Conservation (phyloP, 2,888 invertebrate genomes). For the Volucella zonaria region DNA sequence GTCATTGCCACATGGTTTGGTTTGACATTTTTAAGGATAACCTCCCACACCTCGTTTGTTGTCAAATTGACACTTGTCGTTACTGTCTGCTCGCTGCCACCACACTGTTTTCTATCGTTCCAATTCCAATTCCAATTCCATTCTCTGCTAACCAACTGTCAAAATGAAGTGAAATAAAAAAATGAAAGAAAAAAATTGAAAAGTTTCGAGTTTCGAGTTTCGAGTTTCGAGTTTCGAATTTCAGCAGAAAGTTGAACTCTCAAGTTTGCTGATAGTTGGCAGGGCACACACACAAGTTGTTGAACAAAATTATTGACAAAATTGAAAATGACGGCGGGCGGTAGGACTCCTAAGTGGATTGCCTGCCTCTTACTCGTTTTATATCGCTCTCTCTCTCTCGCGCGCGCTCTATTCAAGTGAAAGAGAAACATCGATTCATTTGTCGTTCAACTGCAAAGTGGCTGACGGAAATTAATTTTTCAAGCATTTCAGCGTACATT, state of each 20-base stretch:
- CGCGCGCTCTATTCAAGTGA: too few species aligned
- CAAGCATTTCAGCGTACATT: slow-evolving; percentile 12
- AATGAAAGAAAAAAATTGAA: background rate
- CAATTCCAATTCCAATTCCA: background rate
- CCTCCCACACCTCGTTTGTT: slow-evolving; percentile 48
- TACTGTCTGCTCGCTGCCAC: slow-evolving; percentile 13
- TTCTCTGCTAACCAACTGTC: slow-evolving; percentile 7
- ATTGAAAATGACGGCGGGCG: slow-evolving; percentile 34
- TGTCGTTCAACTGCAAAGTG: slow-evolving; percentile 43
- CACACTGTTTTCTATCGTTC: background rate
- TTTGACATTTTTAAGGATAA: slow-evolving; percentile 11
- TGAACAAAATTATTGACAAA: slow-evolving; percentile 61
- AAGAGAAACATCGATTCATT: slow-evolving; percentile 5
- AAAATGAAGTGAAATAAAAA: slow-evolving; percentile 16
- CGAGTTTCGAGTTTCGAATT: slow-evolving; percentile 32
- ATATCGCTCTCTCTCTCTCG: too few species aligned
- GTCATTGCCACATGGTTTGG: slow-evolving; percentile 23
- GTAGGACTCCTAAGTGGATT: slow-evolving; percentile 1
- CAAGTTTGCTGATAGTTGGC: slow-evolving; percentile 37
- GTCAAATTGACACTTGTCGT: slow-evolving; percentile 46
- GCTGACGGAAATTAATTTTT: slow-evolving; percentile 34
- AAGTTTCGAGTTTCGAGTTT: slow-evolving; percentile 1
- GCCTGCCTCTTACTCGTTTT: too few species aligned
- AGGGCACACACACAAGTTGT: slow-evolving; percentile 31
- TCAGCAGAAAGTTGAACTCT: slow-evolving; percentile 9